Evolutionary conservation across 2,888 invertebrate genomes (phyloP).

Genomic region (Drosophila mayaguana): DNA sequence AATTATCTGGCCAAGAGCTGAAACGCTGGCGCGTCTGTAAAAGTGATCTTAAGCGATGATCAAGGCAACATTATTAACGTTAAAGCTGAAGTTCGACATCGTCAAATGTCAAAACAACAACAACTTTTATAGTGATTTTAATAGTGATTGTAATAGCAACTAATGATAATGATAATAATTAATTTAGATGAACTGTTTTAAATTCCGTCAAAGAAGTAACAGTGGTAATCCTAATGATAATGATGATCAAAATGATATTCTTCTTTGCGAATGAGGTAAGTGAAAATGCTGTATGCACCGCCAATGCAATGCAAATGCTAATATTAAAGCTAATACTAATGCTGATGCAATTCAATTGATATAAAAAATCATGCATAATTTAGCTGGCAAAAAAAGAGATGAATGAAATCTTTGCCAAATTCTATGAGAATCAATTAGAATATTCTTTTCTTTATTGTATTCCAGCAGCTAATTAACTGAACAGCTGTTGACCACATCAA

Average conservation of each 20-base stretch:
- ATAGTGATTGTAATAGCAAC: not conserved
- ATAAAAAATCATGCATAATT: no score
- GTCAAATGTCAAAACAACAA: constrained; percentile 67
- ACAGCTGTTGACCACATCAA: constrained; percentile 15
- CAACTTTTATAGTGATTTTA: constrained; percentile 17
- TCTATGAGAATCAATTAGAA: not conserved
- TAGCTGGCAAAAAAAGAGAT: no score
- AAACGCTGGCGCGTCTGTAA: constrained; percentile 25
- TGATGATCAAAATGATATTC: no score
- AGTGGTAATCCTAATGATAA: not conserved
- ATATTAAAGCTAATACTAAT: not conserved
- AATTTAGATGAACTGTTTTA: no score
- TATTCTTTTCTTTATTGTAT: not conserved
- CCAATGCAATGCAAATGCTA: no score
- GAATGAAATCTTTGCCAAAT: no score
- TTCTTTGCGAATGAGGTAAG: no score
- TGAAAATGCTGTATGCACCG: no score
- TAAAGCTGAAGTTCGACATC: constrained; percentile 33
- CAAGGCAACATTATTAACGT: constrained; percentile 60
- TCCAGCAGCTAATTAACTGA: not conserved
- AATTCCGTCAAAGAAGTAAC: not conserved
- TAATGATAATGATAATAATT: no score
- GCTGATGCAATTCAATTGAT: not conserved
- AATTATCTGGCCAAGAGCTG: constrained; percentile 45
- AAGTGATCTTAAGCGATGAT: constrained; percentile 62